A percentile compares a stretch with the other conserved stretches of the same genome.
Evolutionary conservation across 2,113 vertebrate genomes (phyloP).

Genomic region (Recurvirostra avosetta): DNA sequence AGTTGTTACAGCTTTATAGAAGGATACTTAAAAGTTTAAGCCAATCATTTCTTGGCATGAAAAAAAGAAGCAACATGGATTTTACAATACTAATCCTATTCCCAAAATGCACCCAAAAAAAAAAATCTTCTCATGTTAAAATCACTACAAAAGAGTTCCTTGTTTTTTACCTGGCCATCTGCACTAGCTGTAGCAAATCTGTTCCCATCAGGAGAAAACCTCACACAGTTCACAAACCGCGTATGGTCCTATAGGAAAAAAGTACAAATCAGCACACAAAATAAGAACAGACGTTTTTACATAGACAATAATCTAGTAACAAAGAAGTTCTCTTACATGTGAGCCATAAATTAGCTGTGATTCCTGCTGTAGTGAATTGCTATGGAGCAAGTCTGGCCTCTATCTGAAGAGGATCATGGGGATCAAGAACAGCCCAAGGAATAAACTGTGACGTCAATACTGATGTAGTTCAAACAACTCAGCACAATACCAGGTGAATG

Average conservation of each 20-base stretch:
- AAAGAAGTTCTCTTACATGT: neutral
- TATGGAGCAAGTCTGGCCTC: neutral
- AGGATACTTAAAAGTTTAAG: neutral
- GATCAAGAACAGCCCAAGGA: neutral
- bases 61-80: neutral
- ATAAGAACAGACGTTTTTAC: neutral
- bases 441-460: neutral
- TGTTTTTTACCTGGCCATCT: slow-evolving; percentile 85
- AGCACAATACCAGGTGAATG: rapidly evolving
- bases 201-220: slow-evolving; percentile 90
- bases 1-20: neutral
- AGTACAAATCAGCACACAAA: neutral
- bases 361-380: neutral
- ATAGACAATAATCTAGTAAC: neutral
- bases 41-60: neutral
- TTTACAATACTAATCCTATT: neutral
- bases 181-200: slow-evolving; percentile 86
- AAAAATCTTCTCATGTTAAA: neutral
- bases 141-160: neutral
- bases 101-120: neutral
- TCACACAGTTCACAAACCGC: slow-evolving; percentile 92
- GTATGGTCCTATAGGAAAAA: slow-evolving; percentile 79
- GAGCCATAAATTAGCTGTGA: neutral
- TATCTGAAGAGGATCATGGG: neutral
- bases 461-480: neutral